A percentile compares a stretch with the other conserved stretches of the same genome.
These are phyloP conservation scores for Isurus oxyrinchus DNA, from an alignment of 2,113 vertebrate species.

Conservation along the genomic window DNA sequence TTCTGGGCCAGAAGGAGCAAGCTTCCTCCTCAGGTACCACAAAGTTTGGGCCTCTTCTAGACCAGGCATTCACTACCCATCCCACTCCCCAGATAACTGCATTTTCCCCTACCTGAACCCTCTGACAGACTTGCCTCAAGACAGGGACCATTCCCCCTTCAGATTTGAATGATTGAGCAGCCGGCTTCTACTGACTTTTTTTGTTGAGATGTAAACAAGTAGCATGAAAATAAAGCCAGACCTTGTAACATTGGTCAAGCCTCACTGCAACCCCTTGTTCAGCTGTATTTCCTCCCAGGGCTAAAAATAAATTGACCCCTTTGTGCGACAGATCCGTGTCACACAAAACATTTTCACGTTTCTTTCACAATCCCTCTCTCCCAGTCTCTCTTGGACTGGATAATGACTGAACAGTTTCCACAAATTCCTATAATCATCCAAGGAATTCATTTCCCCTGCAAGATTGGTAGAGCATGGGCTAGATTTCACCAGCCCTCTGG, in stretches of 20 bases:
- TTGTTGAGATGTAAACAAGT: not conserved
- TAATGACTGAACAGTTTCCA: not conserved
- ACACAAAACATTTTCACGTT: not conserved
- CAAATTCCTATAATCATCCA: not conserved
- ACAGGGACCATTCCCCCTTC: not conserved
- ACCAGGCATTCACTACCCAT: not conserved
- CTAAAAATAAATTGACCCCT: not conserved
- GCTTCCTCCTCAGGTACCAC: not conserved
- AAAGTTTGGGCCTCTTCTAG: not conserved
- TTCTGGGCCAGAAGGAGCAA: not conserved
- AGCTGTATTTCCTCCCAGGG: not conserved
- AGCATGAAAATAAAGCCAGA: not conserved
- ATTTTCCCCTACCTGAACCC: not conserved
- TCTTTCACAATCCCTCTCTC: not conserved
- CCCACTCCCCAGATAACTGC: too few relatives aligned
- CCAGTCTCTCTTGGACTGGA: not conserved
- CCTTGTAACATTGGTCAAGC: not conserved
- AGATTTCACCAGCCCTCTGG: not conserved
- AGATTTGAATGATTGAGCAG: not conserved
- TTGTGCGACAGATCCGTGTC: not conserved
- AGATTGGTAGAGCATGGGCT: not conserved
- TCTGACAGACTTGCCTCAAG: not conserved
- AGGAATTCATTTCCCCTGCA: not conserved
- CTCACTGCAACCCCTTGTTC: not conserved
- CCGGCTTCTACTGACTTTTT: not conserved